Evolutionary conservation across 2,113 vertebrate species (phyloP).

Genomic region (Siphamia tubifer): DNA sequence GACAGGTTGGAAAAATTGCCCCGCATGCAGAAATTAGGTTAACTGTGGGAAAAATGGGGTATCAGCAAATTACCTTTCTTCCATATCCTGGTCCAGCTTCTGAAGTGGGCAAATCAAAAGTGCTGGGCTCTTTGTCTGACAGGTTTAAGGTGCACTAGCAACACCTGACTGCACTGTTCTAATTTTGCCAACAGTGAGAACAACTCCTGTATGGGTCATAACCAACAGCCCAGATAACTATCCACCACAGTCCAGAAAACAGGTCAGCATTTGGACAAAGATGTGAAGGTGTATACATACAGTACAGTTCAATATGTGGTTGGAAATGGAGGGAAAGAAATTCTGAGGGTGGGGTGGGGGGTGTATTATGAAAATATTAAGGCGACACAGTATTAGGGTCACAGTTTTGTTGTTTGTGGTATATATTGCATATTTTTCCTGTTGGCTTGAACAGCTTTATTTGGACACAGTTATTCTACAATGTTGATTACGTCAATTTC

Average conservation of each 20-base stretch:
- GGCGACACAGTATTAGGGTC: too few species aligned
- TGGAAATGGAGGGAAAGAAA: neutral
- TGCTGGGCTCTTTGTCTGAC: conserved; percentile 16
- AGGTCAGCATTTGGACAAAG: neutral
- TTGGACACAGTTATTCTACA: too few species aligned
- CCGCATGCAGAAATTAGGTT: conserved; percentile 38
- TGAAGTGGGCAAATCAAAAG: conserved; percentile 20
- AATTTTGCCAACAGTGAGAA: conserved; percentile 32
- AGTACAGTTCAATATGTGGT: too few species aligned
- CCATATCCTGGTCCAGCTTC: conserved; percentile 12
- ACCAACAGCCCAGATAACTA: conserved; percentile 27
- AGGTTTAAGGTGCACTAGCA: conserved; percentile 30
- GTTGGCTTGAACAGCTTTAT: too few species aligned
- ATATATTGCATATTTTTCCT: too few species aligned
- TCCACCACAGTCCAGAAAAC: conserved; percentile 16
- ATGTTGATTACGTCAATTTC: too few species aligned
- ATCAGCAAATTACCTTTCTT: conserved; percentile 45
- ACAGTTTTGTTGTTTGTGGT: too few species aligned
- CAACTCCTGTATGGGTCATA: conserved; percentile 28
- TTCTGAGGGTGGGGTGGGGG: too few species aligned
- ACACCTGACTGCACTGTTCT: conserved; percentile 46
- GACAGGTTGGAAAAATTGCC: conserved; percentile 17
- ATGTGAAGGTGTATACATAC: neutral
- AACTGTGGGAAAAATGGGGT: conserved; percentile 28
- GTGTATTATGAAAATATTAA: too few species aligned